A percentile compares a stretch with the other conserved stretches of the same genome.
These are phyloP conservation scores for Cataglyphis hispanica DNA, from an alignment of 1,140 invertebrate genomes.

Conservation along the genomic window DNA sequence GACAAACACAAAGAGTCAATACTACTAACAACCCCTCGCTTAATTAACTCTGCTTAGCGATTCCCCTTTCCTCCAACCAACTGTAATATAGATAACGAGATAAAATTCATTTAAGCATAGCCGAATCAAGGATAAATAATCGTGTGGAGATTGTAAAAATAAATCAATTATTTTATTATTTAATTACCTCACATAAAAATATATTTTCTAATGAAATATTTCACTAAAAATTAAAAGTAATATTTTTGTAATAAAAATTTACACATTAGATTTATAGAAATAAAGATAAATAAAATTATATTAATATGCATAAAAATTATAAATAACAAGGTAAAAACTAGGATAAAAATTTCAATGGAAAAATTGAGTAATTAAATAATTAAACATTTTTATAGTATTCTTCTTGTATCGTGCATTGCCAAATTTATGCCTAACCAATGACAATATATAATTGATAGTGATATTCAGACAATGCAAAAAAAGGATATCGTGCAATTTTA, in stretches of 20 bases:
- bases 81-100: neutral
- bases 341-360: no score
- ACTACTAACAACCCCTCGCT: slow-evolving; percentile 12
- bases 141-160: no score
- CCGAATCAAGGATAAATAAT: neutral
- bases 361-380: neutral
- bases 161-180: neutral
- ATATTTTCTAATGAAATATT: no score
- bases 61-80: neutral
- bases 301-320: neutral
- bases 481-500: slow-evolving; percentile 29
- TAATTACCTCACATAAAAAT: neutral
- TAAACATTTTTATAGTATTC: neutral
- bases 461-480: neutral
- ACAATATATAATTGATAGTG: neutral
- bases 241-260: neutral
- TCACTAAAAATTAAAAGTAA: neutral
- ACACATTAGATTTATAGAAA: neutral
- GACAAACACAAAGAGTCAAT: slow-evolving; percentile 31
- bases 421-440: neutral
- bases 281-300: neutral
- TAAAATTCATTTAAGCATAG: neutral
- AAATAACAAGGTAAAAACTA: no score
- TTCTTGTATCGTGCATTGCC: neutral
- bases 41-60: slow-evolving; percentile 31